Evolutionary conservation across 2,888 invertebrate species (phyloP).

Genomic region (Drosophila pegasa): DNA sequence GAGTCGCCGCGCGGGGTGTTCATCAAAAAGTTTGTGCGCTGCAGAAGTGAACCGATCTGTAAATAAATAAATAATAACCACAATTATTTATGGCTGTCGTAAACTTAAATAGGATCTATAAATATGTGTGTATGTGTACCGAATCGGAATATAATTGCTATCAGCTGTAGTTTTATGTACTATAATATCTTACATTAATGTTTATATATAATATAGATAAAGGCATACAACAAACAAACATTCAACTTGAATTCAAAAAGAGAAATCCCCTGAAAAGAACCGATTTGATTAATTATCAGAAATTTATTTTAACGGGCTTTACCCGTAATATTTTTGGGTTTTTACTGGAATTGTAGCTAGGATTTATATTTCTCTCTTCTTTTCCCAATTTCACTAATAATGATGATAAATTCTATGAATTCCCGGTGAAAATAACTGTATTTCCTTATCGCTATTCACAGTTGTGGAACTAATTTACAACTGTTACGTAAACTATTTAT

Average conservation of each 20-base stretch:
- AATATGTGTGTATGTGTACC: neutral
- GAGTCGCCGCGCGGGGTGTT: conserved; percentile 63
- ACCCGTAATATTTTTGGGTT: neutral
- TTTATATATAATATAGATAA: neutral
- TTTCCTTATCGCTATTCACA: neutral
- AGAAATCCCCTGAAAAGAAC: neutral
- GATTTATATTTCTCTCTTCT: no score
- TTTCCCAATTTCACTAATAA: no score
- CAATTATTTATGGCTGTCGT: conserved; percentile 5
- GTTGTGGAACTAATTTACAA: neutral
- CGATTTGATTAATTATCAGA: neutral
- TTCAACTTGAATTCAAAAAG: neutral
- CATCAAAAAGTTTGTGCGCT: conserved; percentile 68
- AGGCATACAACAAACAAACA: neutral
- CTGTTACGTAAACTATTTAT: neutral
- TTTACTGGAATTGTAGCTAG: neutral
- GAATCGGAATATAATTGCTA: neutral
- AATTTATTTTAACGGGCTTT: neutral
- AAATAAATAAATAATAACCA: conserved; percentile 13
- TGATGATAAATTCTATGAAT: no score
- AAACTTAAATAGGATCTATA: neutral
- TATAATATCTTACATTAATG: neutral
- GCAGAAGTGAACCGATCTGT: conserved; percentile 74
- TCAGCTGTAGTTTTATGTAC: neutral
- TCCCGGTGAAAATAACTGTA: neutral